Evolutionary conservation across 2,113 vertebrate genomes (phyloP), one percentile per base, ranked within the genome.

Genomic region (Otocyon megalotis): DNA sequence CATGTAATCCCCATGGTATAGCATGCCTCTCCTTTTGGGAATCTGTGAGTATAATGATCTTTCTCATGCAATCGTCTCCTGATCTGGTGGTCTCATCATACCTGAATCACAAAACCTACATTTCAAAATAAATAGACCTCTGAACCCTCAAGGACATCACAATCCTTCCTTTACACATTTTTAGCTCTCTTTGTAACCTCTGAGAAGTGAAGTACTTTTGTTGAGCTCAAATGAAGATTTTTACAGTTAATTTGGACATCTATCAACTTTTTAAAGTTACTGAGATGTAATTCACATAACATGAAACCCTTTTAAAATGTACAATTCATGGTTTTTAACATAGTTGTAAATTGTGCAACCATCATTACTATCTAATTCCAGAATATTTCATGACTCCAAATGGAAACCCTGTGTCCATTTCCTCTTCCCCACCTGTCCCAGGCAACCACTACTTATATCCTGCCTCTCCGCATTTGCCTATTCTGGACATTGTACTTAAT

Each of bases 291-390:
- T 77, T 56, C 14, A 96, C 5, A 76, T 72, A 63, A 4, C 16
- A 80, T 20, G 91, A 85, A 69, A 69, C 3, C 30, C 54, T 79
- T 95, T 96, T 30, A 63, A 85, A 96, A 79, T 32, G n/a, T 62
- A 35, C 0, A 80, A 74, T 60, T 88, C 54, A 54, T 56, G 54
- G 28, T n/a, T 53, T 93, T 77, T 74, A 50, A n/a, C 32, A 82
- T 26, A 91, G 37, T n/a, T 67, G 54, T 56, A 88, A 76, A 43
- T 30, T 82, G 50, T 65, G 19, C 14, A 88, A 48, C 15, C 26
- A n/a, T 62, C 65, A 83, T 54, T 32, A 50, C 63, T 17, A 65
- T 20, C 24, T 65, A 56, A 76, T 63, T 83, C 76, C 72, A 93
- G 37, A 91, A 93, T 17, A 86, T 93, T 81, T 74, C 32, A 67